A percentile compares a stretch with the other conserved stretches of the same genome.
Evolutionary conservation across 1,140 invertebrate species (phyloP).

Genomic region (Camponotus floridanus): DNA sequence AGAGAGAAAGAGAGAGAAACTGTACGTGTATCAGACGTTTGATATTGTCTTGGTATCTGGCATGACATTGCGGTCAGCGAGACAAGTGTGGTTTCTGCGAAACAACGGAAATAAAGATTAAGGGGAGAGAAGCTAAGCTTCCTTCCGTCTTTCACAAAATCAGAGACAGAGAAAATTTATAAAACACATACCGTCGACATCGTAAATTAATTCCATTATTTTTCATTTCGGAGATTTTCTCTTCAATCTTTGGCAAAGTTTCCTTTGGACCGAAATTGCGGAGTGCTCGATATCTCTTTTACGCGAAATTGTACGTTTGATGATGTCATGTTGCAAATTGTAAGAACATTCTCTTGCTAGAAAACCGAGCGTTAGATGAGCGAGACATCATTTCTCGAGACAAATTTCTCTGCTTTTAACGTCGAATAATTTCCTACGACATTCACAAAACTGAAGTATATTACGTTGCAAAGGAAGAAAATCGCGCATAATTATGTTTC

Average conservation of each 20-base stretch:
- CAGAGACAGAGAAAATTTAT: slow-evolving; percentile 19
- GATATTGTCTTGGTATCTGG: slow-evolving; percentile 36
- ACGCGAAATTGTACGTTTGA: slow-evolving; percentile 10
- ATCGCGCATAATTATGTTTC: neutral
- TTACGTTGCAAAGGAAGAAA: neutral
- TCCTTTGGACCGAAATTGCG: neutral
- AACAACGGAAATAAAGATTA: slow-evolving; percentile 5
- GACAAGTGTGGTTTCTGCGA: slow-evolving; percentile 20
- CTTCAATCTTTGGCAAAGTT: neutral
- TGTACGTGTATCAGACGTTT: slow-evolving; percentile 32
- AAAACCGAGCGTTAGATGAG: slow-evolving; percentile 13
- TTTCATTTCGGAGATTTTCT: neutral
- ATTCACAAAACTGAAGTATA: neutral
- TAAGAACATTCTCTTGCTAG: slow-evolving; percentile 39
- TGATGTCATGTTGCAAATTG: slow-evolving; percentile 45
- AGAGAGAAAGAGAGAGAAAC: no score
- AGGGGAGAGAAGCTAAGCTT: neutral
- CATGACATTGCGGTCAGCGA: slow-evolving; percentile 25
- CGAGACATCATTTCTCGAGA: slow-evolving; percentile 2
- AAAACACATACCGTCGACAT: neutral
- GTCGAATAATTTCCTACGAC: neutral
- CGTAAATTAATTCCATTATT: neutral
- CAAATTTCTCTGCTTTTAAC: slow-evolving; percentile 20
- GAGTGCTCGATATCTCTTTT: neutral
- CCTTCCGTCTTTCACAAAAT: slow-evolving; percentile 22